Base-by-base conservation (phyloP, 2,797 vertebrate species). In the Oreochromis grahami region DNA sequence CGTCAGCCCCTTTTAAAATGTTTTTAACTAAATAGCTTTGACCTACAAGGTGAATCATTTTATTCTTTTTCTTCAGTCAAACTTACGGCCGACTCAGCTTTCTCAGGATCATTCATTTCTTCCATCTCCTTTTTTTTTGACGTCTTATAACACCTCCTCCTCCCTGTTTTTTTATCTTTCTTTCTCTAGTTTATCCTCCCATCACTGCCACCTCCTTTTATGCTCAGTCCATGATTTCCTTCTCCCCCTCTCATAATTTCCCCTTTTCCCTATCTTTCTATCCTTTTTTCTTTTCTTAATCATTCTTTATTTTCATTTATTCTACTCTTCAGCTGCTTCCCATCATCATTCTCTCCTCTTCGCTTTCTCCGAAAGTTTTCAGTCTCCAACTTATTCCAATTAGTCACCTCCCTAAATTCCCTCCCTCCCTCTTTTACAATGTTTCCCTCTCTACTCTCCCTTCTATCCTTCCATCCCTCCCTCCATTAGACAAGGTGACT, bases 401-500 rank as follows among this genome's bases (percentile, higher is more conserved):
- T 26, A 78, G 48, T 60, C 53, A 0, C 15, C 34, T 26, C 52
- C 15, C 77, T 52, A 43, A 76, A 58, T 78, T 79, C 38, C 36
- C 14, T 63, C 55, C 72, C 12, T 83, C 43, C 32, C 5, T 17
- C 53, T 45, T 74, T 50, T 74, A 34, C 70, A 52, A 60, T 36
- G 32, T 86, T 78, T 32, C 41, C 8, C 12, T 72, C 38, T 80
- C 79, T 80, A n/a, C 60, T 48, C 21, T 43, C 26, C 60, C 65
- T 63, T 21, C 82, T 11, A 60, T 55, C 43, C 83, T 19, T 63
- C 79, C 79, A 63, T 83, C 82, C 58, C 8, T 87, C 50, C 80
- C 77, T 84, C 82, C 89, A 93, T 92, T 90, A 92, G 90, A 92
- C 91, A 93, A 94, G 92, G 92, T 93, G 93, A 94, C 92, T 91